These are phyloP conservation scores for Takifugu bimaculatus DNA, from an alignment of 2,113 vertebrate species.

Conservation along the genomic window DNA sequence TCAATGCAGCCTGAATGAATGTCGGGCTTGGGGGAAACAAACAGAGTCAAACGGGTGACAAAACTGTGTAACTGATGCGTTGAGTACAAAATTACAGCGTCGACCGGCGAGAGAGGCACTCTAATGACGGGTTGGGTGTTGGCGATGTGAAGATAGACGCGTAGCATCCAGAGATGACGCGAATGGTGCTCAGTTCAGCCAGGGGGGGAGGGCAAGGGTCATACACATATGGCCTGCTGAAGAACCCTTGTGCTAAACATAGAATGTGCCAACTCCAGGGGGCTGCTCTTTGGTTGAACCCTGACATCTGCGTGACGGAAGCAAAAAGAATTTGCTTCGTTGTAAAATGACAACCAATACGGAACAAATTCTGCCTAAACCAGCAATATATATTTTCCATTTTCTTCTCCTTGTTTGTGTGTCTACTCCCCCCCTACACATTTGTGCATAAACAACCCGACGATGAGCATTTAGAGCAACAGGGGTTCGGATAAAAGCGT, in stretches of 20 bases:
- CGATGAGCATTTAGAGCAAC: background rate
- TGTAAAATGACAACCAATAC: background rate
- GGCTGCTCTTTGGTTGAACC: constrained; percentile 6
- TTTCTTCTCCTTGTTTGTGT: background rate
- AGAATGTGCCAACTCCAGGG: constrained; percentile 9
- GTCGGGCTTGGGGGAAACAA: constrained; percentile 15
- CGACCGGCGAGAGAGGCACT: constrained; percentile 22
- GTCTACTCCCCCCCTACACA: background rate
- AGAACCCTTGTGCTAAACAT: constrained; percentile 32
- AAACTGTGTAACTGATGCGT: constrained; percentile 30
- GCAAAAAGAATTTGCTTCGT: background rate
- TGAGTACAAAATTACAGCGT: constrained; percentile 31
- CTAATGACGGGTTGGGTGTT: constrained; percentile 33
- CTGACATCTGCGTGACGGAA: constrained; percentile 8
- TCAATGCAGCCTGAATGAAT: constrained; percentile 28
- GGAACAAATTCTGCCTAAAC: background rate
- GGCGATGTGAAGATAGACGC: background rate
- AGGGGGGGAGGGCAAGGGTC: constrained; percentile 14
- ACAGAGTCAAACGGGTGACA: constrained; percentile 27
- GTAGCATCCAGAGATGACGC: background rate
- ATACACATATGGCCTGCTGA: constrained; percentile 14
- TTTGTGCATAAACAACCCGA: background rate
- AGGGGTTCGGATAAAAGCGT: constrained; percentile 1
- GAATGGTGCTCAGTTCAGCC: background rate
- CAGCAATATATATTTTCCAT: background rate